Base-by-base conservation (phyloP, 1,140 invertebrate genomes). In the Mya arenaria region DNA sequence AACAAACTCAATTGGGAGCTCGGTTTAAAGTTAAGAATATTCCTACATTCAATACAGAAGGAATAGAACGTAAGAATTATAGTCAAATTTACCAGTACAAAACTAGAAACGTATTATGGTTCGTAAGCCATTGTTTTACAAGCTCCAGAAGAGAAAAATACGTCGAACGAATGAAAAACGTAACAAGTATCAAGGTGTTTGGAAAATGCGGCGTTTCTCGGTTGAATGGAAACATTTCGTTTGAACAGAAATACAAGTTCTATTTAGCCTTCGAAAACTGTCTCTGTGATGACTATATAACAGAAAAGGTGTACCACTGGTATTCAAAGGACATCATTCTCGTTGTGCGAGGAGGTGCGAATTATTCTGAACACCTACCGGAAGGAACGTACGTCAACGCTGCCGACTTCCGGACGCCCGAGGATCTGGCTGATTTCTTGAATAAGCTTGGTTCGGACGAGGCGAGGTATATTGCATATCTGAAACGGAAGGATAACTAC, bases 251-350 rank as follows among this genome's bases (percentile, higher is more conserved):
- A n/a, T 52, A 17, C 48, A 85, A 86, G 44, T 86, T 85, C 37
- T 85, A 83, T 68, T 55, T 85, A 28, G 62, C 69, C 19, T 86
- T 82, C 72, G 83, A 87, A 60, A 85, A 82, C 56, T 41, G 56
- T 37, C 81, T 78, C 41, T 85, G 81, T 39, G 41, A 60, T 2
- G 79, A 87, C 48, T 87, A 87, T 73, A 60, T 84, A 32, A 78
- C 85, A 13, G 85, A 86, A 52, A 84, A 86, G 55, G 81, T 86
- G 44, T 86, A 77, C 37, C 1, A 32, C 2, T 28, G 13, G 25
- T 56, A 32, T 52, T 19, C 5, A 23, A 19, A 19, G 3, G 25
- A 79, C 37, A 55, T 68, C n/a, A 52, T 79, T 52, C 19, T 48
- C 5, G 37, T 79, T 55, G 65, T 68, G 32, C 75, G 75, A 2